These are phyloP conservation scores for Synanthedon vespiformis DNA, from an alignment of 2,888 invertebrate genomes.

Conservation along the genomic window DNA sequence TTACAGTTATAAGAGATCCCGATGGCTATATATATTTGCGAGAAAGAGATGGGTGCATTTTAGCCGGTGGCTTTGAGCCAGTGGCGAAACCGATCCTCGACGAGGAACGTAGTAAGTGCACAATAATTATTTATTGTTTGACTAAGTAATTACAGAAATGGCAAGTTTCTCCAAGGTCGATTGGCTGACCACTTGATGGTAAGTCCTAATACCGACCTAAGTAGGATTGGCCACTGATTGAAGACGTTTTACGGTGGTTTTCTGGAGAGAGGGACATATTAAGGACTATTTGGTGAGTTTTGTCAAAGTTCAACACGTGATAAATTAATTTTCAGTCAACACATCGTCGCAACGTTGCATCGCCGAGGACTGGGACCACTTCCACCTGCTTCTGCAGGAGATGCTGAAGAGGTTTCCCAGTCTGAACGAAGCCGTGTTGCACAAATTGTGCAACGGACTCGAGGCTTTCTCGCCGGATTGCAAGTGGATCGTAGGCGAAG, in stretches of 20 bases:
- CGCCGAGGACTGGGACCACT: slow-evolving; percentile 96
- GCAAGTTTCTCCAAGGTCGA: no score
- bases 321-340: slow-evolving; percentile 39
- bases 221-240: no score
- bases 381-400: slow-evolving; percentile 88
- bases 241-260: no score
- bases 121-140: background rate
- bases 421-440: slow-evolving; percentile 79
- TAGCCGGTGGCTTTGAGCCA: slow-evolving; percentile 93
- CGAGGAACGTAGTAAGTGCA: slow-evolving; percentile 64
- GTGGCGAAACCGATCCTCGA: slow-evolving; percentile 91
- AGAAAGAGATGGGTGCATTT: slow-evolving; percentile 84
- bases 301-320: no score
- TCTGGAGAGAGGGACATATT: no score
- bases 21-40: slow-evolving; percentile 90
- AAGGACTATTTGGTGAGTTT: no score
- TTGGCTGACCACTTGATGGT: no score
- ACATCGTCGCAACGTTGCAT: slow-evolving; percentile 75
- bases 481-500: slow-evolving; percentile 94
- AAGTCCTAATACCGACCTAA: no score
- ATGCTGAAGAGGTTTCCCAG: slow-evolving; percentile 86
- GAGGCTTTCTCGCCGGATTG: slow-evolving; percentile 98
- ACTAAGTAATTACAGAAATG: no score
- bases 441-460: slow-evolving; percentile 87
- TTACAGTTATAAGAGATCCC: slow-evolving; percentile 83